Evolutionary conservation across 2,797 vertebrate species (phyloP).

Genomic region (Halcyon badia): DNA sequence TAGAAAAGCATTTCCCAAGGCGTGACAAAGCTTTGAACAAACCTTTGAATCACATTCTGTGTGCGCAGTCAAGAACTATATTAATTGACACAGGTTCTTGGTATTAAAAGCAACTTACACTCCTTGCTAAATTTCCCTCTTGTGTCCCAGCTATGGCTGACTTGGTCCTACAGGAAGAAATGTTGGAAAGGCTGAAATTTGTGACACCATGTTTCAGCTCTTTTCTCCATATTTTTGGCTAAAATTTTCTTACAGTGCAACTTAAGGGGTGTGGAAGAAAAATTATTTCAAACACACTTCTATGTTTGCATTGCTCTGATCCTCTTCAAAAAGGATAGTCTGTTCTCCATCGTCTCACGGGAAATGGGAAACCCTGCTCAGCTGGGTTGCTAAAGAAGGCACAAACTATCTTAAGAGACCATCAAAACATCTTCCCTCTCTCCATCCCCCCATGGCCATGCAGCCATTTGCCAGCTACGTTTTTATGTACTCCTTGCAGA

Average conservation of each 20-base stretch:
- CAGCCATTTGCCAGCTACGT: neutral
- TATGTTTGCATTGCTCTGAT: neutral
- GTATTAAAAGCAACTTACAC: neutral
- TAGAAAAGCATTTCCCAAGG: slow-evolving; percentile 47
- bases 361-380: neutral
- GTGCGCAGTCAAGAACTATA: neutral
- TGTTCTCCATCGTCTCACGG: neutral
- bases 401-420: neutral
- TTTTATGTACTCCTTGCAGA: neutral
- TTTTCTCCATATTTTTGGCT: neutral
- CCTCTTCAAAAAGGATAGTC: neutral
- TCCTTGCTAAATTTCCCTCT: neutral
- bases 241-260: neutral
- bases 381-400: neutral
- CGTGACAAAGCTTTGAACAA: neutral
- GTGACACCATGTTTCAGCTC: neutral
- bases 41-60: neutral
- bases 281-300: neutral
- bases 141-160: neutral
- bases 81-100: neutral
- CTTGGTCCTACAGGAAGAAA: neutral
- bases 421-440: neutral
- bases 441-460: fast-evolving
- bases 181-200: neutral
- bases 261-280: neutral